Conservation (phyloP, 2,888 invertebrate species). For the Drosophila anomalipes region DNA sequence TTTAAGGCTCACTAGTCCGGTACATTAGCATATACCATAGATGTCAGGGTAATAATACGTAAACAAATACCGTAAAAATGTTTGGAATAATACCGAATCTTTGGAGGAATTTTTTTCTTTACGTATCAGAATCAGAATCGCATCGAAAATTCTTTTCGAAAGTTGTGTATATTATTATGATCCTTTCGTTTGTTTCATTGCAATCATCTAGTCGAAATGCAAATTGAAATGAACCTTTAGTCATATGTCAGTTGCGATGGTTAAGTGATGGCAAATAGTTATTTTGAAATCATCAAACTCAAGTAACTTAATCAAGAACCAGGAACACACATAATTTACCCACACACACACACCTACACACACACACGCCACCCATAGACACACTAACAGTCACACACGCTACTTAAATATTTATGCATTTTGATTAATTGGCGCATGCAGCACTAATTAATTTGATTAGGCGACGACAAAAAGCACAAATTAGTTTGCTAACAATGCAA, state of each 20-base stretch:
- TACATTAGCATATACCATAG: not conserved
- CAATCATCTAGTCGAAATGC: not conserved
- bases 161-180: not conserved
- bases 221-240: not conserved
- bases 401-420: constrained; percentile 50
- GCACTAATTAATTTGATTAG: constrained; percentile 77
- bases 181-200: not conserved
- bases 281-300: not conserved
- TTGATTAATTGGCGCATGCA: constrained; percentile 59
- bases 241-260: too few species aligned
- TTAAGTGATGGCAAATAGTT: not conserved
- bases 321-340: not conserved
- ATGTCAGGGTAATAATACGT: not conserved
- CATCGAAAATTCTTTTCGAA: not conserved
- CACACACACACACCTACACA: not conserved
- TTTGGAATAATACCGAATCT: not conserved
- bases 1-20: too few species aligned
- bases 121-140: not conserved
- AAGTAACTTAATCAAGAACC: constrained; percentile 7
- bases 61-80: not conserved
- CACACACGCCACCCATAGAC: not conserved
- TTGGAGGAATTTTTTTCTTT: too few species aligned
- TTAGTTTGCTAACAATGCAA: constrained; percentile 58
- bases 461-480: constrained; percentile 64
- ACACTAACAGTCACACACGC: not conserved